These are phyloP conservation scores for Nasua narica DNA, from an alignment of 2,797 vertebrate species.

Conservation along the genomic window DNA sequence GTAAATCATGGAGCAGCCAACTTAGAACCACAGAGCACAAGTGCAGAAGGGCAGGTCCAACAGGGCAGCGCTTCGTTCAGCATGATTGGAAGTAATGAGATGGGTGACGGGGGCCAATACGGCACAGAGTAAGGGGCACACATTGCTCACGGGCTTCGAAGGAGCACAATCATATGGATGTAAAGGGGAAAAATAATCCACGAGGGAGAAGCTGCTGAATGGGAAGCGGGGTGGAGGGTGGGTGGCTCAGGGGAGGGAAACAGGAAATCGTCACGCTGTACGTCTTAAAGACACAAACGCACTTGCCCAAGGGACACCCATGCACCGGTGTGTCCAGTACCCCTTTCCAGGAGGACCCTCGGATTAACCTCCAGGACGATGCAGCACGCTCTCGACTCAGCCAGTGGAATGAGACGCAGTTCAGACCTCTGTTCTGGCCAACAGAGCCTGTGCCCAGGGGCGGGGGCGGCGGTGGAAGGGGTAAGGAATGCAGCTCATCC, in stretches of 20 bases:
- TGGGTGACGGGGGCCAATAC: slow-evolving; percentile 52
- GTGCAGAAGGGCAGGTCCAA: slow-evolving; percentile 66
- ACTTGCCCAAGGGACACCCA: neutral
- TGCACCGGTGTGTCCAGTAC: neutral
- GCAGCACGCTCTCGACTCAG: neutral
- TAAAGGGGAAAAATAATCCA: neutral
- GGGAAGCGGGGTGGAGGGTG: neutral
- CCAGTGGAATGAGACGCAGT: neutral
- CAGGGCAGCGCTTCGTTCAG: slow-evolving; percentile 47
- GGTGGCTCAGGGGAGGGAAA: neutral
- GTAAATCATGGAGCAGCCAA: slow-evolving; percentile 44
- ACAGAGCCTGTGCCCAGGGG: too few relatives aligned
- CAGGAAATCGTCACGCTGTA: neutral
- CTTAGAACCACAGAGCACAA: slow-evolving; percentile 54
- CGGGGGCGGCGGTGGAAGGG: rapidly evolving
- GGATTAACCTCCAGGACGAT: neutral
- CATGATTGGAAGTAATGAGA: slow-evolving; percentile 74
- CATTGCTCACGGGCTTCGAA: slow-evolving; percentile 67
- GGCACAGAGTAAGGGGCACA: slow-evolving; percentile 20
- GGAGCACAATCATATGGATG: slow-evolving; percentile 46
- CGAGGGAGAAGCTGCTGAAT: neutral
- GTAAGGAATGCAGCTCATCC: neutral
- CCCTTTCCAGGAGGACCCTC: neutral
- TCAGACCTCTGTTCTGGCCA: neutral
- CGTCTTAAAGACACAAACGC: neutral